phyloP scores from a whole-genome alignment of 2,113 vertebrate genomes.

The Pitta sordida region DNA sequence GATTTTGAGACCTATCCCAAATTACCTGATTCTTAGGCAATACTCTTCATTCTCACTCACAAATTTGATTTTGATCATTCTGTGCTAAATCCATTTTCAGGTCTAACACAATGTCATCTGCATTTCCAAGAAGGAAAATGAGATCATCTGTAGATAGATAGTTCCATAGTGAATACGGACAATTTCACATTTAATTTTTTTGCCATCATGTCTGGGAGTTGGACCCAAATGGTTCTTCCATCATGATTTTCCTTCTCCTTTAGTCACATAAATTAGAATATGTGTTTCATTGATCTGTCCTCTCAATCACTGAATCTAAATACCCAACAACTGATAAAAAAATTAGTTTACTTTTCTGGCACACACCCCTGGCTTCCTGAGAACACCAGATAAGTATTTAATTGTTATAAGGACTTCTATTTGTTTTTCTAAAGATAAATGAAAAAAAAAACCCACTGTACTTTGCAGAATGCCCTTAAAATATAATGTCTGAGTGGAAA shows the following conservation, averaged over 20 bases:
- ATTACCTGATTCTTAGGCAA: not conserved
- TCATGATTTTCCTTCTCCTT: not conserved
- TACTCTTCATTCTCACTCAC: not conserved
- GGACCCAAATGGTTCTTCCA: not conserved
- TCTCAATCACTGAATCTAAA: not conserved
- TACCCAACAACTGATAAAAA: not conserved
- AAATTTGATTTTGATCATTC: not conserved
- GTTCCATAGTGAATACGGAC: not conserved
- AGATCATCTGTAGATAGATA: not conserved
- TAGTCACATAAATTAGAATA: not conserved
- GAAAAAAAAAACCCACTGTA: not conserved
- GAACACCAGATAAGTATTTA: not conserved
- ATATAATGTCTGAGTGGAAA: not conserved
- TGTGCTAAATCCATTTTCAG: not conserved
- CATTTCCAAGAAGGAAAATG: not conserved
- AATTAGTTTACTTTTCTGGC: not conserved
- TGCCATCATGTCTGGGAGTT: not conserved
- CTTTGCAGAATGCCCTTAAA: not conserved
- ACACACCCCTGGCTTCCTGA: not conserved
- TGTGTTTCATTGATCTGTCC: not conserved
- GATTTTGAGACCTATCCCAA: not conserved
- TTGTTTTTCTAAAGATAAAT: not conserved
- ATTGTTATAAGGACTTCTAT: not conserved
- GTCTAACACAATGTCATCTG: not conserved
- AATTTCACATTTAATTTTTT: not conserved